phyloP scores from a whole-genome alignment of 2,113 vertebrate genomes.

The Oncorhynchus kisutch region DNA sequence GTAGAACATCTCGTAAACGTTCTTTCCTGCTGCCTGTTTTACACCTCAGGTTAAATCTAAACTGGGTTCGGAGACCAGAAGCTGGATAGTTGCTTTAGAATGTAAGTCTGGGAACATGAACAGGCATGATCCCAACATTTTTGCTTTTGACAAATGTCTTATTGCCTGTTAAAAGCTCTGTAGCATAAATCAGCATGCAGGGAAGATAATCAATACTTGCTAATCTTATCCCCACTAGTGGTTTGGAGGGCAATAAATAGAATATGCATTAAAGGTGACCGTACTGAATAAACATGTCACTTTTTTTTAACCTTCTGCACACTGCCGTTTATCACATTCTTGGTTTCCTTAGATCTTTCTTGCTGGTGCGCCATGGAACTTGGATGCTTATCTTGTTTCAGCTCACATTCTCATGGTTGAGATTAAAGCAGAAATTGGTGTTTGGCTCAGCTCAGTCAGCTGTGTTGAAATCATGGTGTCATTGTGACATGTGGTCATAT shows the following conservation, averaged over 20 bases:
- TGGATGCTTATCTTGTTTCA: not conserved
- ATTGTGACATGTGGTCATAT: constrained; percentile 7
- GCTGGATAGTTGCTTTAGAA: not conserved
- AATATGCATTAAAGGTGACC: no score
- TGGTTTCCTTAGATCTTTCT: not conserved
- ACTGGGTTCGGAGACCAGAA: not conserved
- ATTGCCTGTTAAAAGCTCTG: no score
- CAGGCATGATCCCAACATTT: no score
- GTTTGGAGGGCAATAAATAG: no score
- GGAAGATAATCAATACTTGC: no score
- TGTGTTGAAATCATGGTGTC: not conserved
- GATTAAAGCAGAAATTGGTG: not conserved
- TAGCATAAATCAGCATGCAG: no score
- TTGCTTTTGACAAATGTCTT: no score
- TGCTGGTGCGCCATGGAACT: not conserved
- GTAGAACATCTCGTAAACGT: constrained; percentile 35
- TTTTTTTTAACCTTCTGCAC: not conserved
- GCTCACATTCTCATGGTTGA: not conserved
- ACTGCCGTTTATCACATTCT: no score
- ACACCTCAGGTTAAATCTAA: constrained; percentile 14
- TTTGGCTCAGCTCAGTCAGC: not conserved
- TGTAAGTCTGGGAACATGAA: not conserved
- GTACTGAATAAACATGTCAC: not conserved
- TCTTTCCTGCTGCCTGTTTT: constrained; percentile 5
- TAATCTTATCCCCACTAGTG: no score